Conservation (phyloP, 2,113 vertebrate species). For the Fulmarus glacialis region DNA sequence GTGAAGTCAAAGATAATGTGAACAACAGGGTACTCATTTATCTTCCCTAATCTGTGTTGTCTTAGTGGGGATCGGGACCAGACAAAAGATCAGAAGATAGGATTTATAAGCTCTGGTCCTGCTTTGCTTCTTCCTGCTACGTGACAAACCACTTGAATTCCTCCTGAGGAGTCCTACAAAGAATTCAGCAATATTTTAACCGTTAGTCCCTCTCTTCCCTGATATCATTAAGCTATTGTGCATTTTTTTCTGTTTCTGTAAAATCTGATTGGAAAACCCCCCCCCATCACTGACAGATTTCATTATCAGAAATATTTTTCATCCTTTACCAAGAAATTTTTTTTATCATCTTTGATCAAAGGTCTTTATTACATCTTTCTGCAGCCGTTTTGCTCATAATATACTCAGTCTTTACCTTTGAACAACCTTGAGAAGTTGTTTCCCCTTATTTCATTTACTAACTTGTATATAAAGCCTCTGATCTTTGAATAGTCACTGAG, state of each 20-base stretch:
- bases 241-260: not conserved
- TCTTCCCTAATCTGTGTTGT: not conserved
- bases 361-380: not conserved
- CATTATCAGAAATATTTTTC: not conserved
- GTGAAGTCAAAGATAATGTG: not conserved
- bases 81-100: not conserved
- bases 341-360: not conserved
- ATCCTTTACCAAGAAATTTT: not conserved
- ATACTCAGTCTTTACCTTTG: not conserved
- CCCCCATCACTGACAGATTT: not conserved
- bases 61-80: not conserved
- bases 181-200: not conserved
- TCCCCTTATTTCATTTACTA: not conserved
- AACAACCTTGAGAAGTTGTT: not conserved
- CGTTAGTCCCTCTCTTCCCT: not conserved
- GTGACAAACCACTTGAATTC: not conserved
- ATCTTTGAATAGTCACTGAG: not conserved
- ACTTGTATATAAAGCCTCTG: not conserved
- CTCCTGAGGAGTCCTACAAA: not conserved
- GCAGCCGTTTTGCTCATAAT: not conserved
- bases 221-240: not conserved
- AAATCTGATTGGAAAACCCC: not conserved
- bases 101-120: not conserved
- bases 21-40: not conserved
- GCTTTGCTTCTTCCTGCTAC: not conserved